Evolutionary conservation across 2,113 vertebrate species (phyloP).

Genomic region (Terrapene triunguis): DNA sequence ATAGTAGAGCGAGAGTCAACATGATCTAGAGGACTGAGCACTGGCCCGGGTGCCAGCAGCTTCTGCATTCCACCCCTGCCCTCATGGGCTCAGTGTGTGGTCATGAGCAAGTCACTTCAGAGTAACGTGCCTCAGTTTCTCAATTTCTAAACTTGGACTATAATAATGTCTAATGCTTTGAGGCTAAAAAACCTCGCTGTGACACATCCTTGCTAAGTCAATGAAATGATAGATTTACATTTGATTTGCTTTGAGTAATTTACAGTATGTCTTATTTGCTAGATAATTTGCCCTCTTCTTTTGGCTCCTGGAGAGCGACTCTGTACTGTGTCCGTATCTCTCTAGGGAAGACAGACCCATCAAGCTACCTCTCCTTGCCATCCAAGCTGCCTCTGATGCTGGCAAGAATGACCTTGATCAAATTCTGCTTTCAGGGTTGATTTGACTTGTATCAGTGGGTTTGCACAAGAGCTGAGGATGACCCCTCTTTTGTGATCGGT

Average conservation of each 20-base stretch:
- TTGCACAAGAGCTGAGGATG: fast-evolving
- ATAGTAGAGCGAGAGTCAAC: neutral
- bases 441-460: fast-evolving
- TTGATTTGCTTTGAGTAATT: neutral
- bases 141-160: neutral
- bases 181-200: neutral
- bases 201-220: neutral
- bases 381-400: neutral
- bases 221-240: neutral
- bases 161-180: neutral
- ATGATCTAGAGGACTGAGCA: neutral
- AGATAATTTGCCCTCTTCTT: neutral
- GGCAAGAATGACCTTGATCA: neutral
- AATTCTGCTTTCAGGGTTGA: neutral
- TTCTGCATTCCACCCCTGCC: fast-evolving
- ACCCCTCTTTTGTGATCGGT: neutral
- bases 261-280: neutral
- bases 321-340: neutral
- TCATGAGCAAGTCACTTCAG: neutral
- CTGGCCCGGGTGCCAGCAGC: constrained; percentile 16
- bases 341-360: neutral
- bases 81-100: fast-evolving
- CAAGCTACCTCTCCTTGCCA: neutral
- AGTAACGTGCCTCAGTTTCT: neutral
- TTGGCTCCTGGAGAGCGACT: neutral